Evolutionary conservation across 2,113 vertebrate genomes (phyloP).

Genomic region (Parotia lawesii): DNA sequence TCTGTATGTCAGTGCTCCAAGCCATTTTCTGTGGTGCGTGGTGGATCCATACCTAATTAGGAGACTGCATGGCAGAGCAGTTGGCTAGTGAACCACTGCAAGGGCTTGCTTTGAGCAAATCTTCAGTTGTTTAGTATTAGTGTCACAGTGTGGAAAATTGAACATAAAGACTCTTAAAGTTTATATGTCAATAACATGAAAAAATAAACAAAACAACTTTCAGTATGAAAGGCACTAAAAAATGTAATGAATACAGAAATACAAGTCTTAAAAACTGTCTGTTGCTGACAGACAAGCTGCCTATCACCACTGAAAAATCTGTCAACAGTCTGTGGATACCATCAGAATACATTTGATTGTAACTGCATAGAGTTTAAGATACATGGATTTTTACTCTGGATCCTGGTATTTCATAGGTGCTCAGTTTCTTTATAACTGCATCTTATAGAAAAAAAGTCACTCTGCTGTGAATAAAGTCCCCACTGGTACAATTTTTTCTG

Average conservation of each 20-base stretch:
- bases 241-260: background rate
- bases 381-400: background rate
- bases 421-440: background rate
- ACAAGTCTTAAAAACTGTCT: background rate
- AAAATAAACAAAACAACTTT: background rate
- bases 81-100: background rate
- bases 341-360: background rate
- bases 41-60: background rate
- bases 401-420: background rate
- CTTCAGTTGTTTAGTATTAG: background rate
- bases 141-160: background rate
- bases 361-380: background rate
- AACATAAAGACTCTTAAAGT: background rate
- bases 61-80: background rate
- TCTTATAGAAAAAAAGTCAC: background rate
- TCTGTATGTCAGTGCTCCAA: background rate
- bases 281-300: background rate
- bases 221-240: background rate
- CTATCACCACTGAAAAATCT: background rate
- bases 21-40: background rate
- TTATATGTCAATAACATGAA: background rate
- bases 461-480: background rate
- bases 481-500: background rate
- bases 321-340: background rate
- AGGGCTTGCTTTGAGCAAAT: background rate